Conservation (phyloP, 2,113 vertebrate genomes). For the Motacilla tschutschensis region DNA sequence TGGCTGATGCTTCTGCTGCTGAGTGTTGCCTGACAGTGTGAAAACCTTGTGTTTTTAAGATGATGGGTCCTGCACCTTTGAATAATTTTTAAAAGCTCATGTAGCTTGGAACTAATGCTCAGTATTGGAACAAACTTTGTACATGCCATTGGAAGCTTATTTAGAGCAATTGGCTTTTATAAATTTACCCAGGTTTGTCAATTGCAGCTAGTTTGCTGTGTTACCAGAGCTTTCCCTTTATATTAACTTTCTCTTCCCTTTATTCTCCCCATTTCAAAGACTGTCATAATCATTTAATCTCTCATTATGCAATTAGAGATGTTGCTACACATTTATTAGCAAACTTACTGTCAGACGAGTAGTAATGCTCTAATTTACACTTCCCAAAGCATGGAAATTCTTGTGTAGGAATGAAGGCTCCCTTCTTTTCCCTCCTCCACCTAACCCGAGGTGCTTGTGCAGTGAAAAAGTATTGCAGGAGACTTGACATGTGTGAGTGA, state of each 20-base stretch:
- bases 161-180: neutral
- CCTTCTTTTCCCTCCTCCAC: slow-evolving; percentile 38
- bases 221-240: neutral
- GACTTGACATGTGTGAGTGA: neutral
- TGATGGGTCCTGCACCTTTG: neutral
- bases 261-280: slow-evolving; percentile 2
- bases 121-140: neutral
- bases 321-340: slow-evolving; percentile 55
- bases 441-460: neutral
- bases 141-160: neutral
- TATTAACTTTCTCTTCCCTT: neutral
- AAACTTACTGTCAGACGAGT: slow-evolving; percentile 43
- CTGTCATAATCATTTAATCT: slow-evolving; percentile 18
- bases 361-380: slow-evolving; percentile 57
- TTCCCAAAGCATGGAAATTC: slow-evolving; percentile 56
- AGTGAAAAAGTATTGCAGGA: neutral
- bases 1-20: neutral
- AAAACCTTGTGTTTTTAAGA: neutral
- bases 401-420: slow-evolving; percentile 21
- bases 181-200: neutral
- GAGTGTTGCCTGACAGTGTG: neutral
- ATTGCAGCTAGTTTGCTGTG: neutral
- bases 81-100: neutral
- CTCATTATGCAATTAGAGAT: slow-evolving; percentile 13
- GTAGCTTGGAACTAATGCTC: neutral